phyloP scores from a whole-genome alignment of 2,797 vertebrate genomes.

The Pangasius larnaudii region DNA sequence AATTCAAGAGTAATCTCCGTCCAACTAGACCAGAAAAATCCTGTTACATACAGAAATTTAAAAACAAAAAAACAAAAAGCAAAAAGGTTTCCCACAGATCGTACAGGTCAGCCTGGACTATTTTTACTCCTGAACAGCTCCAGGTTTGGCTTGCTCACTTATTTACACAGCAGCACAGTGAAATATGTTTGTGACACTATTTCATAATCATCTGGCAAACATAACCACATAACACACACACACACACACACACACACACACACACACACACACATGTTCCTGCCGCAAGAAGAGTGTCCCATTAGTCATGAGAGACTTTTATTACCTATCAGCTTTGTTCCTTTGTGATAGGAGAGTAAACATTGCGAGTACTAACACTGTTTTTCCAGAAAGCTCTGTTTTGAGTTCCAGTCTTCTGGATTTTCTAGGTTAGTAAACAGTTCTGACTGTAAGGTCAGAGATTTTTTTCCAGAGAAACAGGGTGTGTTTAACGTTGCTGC shows the following conservation, averaged over 20 bases:
- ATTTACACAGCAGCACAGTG: slow-evolving; percentile 34
- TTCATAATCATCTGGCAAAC: slow-evolving; percentile 47
- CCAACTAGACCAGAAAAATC: neutral
- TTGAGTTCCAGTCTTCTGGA: neutral
- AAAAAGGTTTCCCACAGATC: neutral
- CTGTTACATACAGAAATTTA: neutral
- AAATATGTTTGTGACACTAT: slow-evolving; percentile 39
- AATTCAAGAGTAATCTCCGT: neutral
- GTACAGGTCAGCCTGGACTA: neutral
- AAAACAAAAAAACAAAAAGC: neutral
- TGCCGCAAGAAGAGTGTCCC: neutral
- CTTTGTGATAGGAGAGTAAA: neutral
- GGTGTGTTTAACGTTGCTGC: neutral
- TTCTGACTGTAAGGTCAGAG: too few species aligned
- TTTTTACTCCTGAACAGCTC: neutral
- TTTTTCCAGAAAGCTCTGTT: neutral
- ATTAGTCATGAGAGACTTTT: neutral
- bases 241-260: slow-evolving; percentile 15
- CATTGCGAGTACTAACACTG: neutral
- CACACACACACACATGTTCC: neutral
- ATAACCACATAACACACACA: slow-evolving; percentile 35
- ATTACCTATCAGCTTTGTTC: neutral
- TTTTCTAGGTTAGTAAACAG: neutral
- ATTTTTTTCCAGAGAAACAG: neutral
- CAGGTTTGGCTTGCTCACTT: slow-evolving; percentile 15